phyloP scores from a whole-genome alignment of 2,797 vertebrate species.

The Adelosebastes latens region DNA sequence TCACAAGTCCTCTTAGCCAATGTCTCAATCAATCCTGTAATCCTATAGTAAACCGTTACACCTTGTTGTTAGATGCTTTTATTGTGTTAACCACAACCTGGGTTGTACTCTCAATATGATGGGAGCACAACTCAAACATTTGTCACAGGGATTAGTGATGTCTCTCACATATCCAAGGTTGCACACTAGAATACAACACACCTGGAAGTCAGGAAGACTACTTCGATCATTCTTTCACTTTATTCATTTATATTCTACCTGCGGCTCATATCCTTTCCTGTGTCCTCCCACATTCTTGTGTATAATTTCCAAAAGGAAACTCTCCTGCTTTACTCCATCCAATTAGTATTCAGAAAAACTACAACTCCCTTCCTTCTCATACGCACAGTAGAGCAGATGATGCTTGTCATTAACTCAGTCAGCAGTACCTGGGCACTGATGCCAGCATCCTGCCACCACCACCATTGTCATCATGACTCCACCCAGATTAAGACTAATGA shows the following conservation, averaged over 20 bases:
- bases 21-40: conserved; percentile 24
- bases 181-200: neutral
- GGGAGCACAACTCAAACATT: neutral
- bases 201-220: neutral
- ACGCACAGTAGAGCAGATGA: neutral
- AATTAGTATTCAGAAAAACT: neutral
- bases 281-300: neutral
- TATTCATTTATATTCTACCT: neutral
- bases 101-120: neutral
- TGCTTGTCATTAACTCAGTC: neutral
- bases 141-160: neutral
- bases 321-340: neutral
- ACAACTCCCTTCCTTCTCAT: neutral
- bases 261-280: neutral
- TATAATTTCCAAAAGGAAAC: neutral
- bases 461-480: neutral
- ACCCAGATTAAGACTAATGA: conserved; percentile 31
- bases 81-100: neutral
- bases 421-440: neutral
- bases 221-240: neutral
- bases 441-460: neutral
- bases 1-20: conserved; percentile 50
- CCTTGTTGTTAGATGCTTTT: neutral
- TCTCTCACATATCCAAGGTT: neutral
- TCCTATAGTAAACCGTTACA: neutral